These are phyloP conservation scores for Haemorhous mexicanus DNA, from an alignment of 2,113 vertebrate genomes.

Conservation along the genomic window DNA sequence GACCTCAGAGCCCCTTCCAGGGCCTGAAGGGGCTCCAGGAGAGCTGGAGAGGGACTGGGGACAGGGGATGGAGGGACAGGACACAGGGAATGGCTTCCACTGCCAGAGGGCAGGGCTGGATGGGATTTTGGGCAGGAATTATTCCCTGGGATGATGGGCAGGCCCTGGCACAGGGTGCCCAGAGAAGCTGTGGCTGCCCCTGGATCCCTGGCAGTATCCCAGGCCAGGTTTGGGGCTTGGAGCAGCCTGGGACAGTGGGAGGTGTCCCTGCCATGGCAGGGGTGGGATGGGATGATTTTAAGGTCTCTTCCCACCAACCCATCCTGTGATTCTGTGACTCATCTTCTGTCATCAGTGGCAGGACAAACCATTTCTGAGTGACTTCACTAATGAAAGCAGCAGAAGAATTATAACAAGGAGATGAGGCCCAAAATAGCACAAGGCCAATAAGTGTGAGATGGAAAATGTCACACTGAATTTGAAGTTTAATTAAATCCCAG, in stretches of 20 bases:
- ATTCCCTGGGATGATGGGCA: rapidly evolving
- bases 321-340: neutral
- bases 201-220: neutral
- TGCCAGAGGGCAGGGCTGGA: neutral
- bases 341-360: neutral
- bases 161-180: neutral
- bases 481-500: neutral
- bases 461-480: neutral
- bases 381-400: neutral
- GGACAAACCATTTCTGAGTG: neutral
- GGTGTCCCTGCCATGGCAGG: neutral
- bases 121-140: neutral
- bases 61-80: neutral
- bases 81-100: neutral
- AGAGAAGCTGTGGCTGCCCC: neutral
- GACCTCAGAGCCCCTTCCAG: neutral
- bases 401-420: neutral
- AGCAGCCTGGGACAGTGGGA: rapidly evolving
- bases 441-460: neutral
- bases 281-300: neutral
- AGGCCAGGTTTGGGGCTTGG: neutral
- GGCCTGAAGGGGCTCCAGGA: no score
- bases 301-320: neutral
- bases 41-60: neutral
- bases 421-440: neutral